These are phyloP conservation scores for Sebastes matsubarae DNA, from an alignment of 2,797 vertebrate genomes.

Conservation along the genomic window DNA sequence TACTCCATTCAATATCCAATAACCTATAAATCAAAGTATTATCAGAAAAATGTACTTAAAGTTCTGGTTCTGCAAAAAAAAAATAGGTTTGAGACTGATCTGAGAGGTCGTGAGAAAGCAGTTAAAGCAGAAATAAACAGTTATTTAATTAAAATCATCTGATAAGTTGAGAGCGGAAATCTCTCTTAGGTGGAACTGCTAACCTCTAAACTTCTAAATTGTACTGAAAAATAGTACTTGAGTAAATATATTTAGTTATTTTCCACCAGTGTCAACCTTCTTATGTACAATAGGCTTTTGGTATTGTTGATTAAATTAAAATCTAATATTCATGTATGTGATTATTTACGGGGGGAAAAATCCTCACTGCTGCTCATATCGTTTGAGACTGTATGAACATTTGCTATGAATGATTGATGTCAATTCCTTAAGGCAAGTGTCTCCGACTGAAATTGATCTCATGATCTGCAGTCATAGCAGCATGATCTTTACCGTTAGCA, in stretches of 20 bases:
- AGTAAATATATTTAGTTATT: not conserved
- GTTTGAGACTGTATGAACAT: not conserved
- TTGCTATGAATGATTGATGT: not conserved
- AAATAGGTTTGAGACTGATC: not conserved
- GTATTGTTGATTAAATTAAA: not conserved
- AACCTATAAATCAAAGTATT: too few relatives aligned
- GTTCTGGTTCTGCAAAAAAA: too few relatives aligned
- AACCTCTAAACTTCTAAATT: not conserved
- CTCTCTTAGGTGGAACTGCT: not conserved
- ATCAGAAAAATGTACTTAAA: too few relatives aligned
- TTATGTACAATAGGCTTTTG: not conserved
- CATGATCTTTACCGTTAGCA: conserved; percentile 89
- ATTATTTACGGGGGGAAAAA: accelerated
- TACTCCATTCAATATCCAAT: too few relatives aligned
- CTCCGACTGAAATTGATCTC: not conserved
- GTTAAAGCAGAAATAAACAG: not conserved
- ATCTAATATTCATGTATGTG: not conserved
- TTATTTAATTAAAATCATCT: not conserved
- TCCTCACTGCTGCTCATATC: not conserved
- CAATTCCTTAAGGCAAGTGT: not conserved
- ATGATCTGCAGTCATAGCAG: not conserved
- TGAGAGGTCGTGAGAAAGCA: not conserved
- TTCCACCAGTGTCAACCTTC: not conserved
- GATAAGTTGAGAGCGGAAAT: not conserved
- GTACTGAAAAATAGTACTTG: not conserved